A percentile compares a stretch with the other conserved stretches of the same genome.
These are phyloP conservation scores for Rhinichthys klamathensis DNA, from an alignment of 2,113 vertebrate genomes.

Conservation along the genomic window DNA sequence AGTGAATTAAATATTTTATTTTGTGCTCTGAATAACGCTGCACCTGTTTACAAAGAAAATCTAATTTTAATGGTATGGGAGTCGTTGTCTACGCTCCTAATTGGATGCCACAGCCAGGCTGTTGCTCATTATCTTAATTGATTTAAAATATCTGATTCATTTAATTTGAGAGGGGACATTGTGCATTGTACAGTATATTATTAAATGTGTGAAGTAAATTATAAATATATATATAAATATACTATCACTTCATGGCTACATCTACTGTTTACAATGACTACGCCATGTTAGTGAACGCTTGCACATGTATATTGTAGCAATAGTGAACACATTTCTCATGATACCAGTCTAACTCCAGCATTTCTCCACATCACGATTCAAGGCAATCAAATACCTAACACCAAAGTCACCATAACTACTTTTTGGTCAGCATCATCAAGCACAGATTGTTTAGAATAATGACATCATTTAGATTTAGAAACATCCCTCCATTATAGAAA, in stretches of 20 bases:
- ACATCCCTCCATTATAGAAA: neutral
- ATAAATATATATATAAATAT: constrained; percentile 62
- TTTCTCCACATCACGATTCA: constrained; percentile 40
- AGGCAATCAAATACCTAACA: constrained; percentile 36
- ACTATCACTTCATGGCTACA: constrained; percentile 59
- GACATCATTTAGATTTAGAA: neutral
- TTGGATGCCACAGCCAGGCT: neutral
- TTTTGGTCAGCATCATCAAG: neutral
- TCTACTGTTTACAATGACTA: constrained; percentile 66
- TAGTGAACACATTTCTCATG: constrained; percentile 62
- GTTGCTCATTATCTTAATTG: constrained; percentile 18
- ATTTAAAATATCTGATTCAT: neutral
- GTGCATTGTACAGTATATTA: constrained; percentile 62
- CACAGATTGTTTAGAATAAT: neutral
- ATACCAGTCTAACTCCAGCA: constrained; percentile 54
- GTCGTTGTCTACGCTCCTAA: neutral
- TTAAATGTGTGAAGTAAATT: constrained; percentile 68
- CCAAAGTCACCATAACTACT: constrained; percentile 25
- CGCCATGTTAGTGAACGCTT: constrained; percentile 72
- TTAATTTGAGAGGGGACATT: constrained; percentile 1
- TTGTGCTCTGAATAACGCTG: neutral
- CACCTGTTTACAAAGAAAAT: constrained; percentile 7
- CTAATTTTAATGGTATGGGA: neutral
- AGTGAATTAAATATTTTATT: constrained; percentile 16
- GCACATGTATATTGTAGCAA: constrained; percentile 73